These are phyloP conservation scores for Belgica antarctica DNA, from an alignment of 2,888 invertebrate genomes.

Conservation along the genomic window DNA sequence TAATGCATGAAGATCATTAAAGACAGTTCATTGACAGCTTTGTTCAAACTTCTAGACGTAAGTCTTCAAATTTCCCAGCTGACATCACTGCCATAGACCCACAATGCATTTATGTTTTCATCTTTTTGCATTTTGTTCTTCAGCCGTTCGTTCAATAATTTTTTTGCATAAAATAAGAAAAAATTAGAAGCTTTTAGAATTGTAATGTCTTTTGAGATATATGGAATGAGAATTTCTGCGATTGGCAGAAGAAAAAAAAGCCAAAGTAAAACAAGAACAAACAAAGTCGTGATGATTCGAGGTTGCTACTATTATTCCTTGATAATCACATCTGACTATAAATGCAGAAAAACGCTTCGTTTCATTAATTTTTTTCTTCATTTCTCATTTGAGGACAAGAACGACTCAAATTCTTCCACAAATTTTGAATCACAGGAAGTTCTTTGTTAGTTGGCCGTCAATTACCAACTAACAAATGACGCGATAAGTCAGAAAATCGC, in stretches of 20 bases:
- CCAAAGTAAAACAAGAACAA: not conserved
- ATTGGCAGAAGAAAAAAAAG: slow-evolving; percentile 9
- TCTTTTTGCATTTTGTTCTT: not conserved
- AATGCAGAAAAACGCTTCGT: not conserved
- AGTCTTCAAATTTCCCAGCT: too few relatives aligned
- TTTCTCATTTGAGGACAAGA: not conserved
- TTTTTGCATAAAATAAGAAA: not conserved
- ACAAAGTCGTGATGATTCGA: slow-evolving; percentile 22
- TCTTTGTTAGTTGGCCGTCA: not conserved
- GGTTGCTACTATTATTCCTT: slow-evolving; percentile 20
- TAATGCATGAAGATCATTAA: too few relatives aligned
- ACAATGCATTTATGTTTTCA: not conserved
- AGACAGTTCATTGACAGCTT: too few relatives aligned
- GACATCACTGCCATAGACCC: too few relatives aligned
- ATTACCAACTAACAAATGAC: not conserved
- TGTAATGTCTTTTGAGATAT: slow-evolving; percentile 18
- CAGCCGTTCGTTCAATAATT: not conserved
- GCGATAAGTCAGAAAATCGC: slow-evolving; percentile 12
- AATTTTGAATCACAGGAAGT: not conserved
- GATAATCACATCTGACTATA: slow-evolving; percentile 6
- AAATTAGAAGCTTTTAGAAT: not conserved
- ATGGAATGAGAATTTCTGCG: slow-evolving; percentile 8
- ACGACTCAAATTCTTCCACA: not conserved
- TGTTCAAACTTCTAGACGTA: too few relatives aligned
- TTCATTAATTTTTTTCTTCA: not conserved